These are phyloP conservation scores for Grus americana DNA, from an alignment of 2,113 vertebrate genomes.

Conservation along the genomic window DNA sequence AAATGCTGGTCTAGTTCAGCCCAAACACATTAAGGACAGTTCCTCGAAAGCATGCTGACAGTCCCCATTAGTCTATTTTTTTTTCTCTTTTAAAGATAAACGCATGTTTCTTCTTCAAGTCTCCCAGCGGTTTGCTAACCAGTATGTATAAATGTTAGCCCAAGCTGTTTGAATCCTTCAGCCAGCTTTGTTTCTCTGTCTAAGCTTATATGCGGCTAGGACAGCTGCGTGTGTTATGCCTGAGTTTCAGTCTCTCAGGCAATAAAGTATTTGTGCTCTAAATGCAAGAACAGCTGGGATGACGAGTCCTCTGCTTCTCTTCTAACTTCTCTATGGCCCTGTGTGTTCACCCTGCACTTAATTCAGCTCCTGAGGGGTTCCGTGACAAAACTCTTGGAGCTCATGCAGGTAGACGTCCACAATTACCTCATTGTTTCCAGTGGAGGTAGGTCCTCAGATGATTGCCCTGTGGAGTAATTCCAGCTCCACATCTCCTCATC, in stretches of 20 bases:
- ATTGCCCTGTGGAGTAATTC: neutral
- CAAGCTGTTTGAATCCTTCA: neutral
- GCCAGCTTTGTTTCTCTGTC: neutral
- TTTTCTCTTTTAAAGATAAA: neutral
- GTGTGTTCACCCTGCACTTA: neutral
- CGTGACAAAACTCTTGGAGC: neutral
- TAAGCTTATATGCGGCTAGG: neutral
- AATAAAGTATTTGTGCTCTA: neutral
- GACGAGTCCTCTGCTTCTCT: neutral
- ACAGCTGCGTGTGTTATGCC: fast-evolving
- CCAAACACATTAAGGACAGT: neutral
- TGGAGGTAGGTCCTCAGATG: neutral
- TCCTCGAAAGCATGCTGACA: neutral
- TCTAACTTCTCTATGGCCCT: neutral
- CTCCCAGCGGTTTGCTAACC: neutral
- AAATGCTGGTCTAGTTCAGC: neutral
- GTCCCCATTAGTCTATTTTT: neutral
- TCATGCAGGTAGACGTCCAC: neutral
- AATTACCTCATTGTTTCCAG: neutral
- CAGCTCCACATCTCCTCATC: neutral
- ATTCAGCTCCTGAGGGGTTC: neutral
- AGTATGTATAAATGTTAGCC: neutral
- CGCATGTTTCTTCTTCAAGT: neutral
- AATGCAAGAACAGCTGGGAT: neutral
- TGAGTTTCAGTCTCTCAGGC: neutral